These are phyloP conservation scores for Diaphora mendica DNA, from an alignment of 2,888 invertebrate genomes.

Conservation along the genomic window DNA sequence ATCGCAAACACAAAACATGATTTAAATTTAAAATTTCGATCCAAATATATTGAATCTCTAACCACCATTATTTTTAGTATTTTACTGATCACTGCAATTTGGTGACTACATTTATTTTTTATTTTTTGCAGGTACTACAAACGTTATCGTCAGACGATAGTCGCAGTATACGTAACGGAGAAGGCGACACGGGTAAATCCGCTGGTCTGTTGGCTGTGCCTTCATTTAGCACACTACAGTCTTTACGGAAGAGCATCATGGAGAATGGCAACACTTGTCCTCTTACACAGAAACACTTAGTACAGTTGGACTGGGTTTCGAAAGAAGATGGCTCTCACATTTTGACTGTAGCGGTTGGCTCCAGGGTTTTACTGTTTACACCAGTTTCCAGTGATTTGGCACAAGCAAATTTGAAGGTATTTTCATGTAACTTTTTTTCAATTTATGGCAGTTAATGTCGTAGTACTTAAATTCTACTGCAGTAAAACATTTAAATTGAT, in stretches of 20 bases:
- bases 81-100: background rate
- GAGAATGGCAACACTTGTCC: slow-evolving; percentile 97
- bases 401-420: slow-evolving; percentile 94
- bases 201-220: slow-evolving; percentile 93
- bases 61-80: background rate
- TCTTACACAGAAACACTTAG: slow-evolving; percentile 95
- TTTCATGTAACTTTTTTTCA: background rate
- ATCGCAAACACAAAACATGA: background rate
- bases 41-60: too few species aligned
- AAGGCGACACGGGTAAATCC: slow-evolving; percentile 83
- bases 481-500: background rate
- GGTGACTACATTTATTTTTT: slow-evolving; percentile 4
- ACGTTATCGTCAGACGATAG: slow-evolving; percentile 93
- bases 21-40: background rate
- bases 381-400: slow-evolving; percentile 97
- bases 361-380: slow-evolving; percentile 96
- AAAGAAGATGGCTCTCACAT: slow-evolving; percentile 99
- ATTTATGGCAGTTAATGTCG: background rate
- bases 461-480: background rate
- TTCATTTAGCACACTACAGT: slow-evolving; percentile 95
- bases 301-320: slow-evolving; percentile 99
- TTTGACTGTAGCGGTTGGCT: slow-evolving; percentile 97
- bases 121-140: slow-evolving; percentile 87
- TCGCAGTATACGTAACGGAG: slow-evolving; percentile 86
- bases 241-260: slow-evolving; percentile 94